Conservation (phyloP, 2,888 invertebrate species). For the Conchocele bisecta region DNA sequence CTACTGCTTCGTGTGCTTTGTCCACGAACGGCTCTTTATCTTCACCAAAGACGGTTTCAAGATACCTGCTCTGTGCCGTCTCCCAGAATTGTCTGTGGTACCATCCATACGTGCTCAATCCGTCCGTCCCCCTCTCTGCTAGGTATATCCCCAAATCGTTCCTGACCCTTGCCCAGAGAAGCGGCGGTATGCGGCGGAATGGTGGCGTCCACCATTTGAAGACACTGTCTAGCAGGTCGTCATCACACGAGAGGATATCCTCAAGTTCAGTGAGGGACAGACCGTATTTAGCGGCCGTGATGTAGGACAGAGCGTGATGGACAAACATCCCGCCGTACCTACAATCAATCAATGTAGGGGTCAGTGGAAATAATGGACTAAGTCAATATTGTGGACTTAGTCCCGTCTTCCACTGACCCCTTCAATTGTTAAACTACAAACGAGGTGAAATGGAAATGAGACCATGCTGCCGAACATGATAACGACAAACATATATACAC, state of each 20-base stretch:
- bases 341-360: too few species aligned
- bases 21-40: conserved; percentile 13
- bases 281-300: conserved; percentile 70
- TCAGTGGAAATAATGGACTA: too few species aligned
- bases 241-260: conserved; percentile 74
- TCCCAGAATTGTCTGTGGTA: conserved; percentile 77
- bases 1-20: conserved; percentile 70
- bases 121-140: conserved; percentile 68
- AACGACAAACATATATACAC: too few species aligned
- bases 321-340: conserved; percentile 68
- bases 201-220: conserved; percentile 76
- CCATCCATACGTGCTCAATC: conserved; percentile 72
- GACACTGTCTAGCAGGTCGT: conserved; percentile 67
- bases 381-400: too few species aligned
- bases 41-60: conserved; percentile 26
- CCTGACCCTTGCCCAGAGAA: conserved; percentile 74
- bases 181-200: conserved; percentile 72
- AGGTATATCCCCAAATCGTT: conserved; percentile 69
- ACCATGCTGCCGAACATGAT: too few species aligned
- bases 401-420: too few species aligned
- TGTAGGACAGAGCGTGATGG: conserved; percentile 67
- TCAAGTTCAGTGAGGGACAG: conserved; percentile 74
- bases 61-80: conserved; percentile 67
- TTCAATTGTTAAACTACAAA: too few species aligned
- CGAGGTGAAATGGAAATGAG: too few species aligned